Base-by-base conservation (phyloP, 2,888 invertebrate species). In the Tridacna gigas region DNA sequence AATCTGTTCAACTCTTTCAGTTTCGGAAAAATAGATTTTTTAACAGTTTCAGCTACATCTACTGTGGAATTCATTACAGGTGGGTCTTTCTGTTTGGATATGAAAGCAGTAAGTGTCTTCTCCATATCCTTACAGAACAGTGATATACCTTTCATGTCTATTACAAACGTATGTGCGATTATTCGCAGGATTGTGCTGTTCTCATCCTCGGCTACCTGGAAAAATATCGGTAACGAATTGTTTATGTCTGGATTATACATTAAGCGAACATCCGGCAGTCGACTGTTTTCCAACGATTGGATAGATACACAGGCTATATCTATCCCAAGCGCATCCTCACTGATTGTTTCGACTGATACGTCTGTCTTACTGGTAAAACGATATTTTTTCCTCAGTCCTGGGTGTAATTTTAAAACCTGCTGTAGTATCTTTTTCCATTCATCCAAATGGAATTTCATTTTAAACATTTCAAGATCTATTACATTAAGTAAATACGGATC, bases 371-470 rank as follows among this genome's bases (percentile, higher is more conserved):
- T 65, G n/a, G 78, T 76, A 0, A 78, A 45, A 18, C 26, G 71
- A 28, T 82, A 86, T 20, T 82, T 47, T 3, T 77, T 78, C 15
- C 86, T 77, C n/a, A 86, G 75, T 74, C 82, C 86, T 18, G 82
- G 84, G 48, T 84, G 77, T 28, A 65, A 76, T 56, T 63, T 80
- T 18, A 82, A 15, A 7, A 86, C 26, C 65, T 76, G 82, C n/a
- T 79, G 78, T n/a, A 88, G 67, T 45, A 84, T 74, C 12, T 73
- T 73, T 22, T 60, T 78, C 86, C 85, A 88, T 25, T 84, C 80
- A 28, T 79, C 65, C 20, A 79, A 67, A 47, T 79, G 75, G 15
- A 81, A 37, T 15, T 71, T 81, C 18, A 84, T 25, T 15, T 81
- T 81, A 25, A 60, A 76, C 15, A 84, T 77, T 77, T 84, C 84